Evolutionary conservation across 1,140 invertebrate genomes (phyloP), one percentile per base, ranked within the genome.

Genomic region (Orchestia grillus): DNA sequence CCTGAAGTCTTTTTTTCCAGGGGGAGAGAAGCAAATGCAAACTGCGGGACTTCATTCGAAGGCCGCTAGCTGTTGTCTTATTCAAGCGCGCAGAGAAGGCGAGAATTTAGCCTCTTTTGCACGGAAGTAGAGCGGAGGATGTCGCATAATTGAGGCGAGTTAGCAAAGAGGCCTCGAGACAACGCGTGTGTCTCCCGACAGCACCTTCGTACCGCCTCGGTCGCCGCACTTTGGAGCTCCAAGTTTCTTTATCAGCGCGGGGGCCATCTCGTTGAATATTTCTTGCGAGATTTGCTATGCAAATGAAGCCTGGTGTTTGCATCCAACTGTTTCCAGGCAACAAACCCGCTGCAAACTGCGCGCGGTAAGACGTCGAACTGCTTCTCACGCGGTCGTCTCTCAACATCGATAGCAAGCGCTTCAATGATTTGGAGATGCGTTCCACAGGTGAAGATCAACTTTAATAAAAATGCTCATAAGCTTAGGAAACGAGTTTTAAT

Each of bases 241-340:
- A 90, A 90, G 88, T 90, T 90, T 90, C 88, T 90, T 90, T 90
- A 90, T 90, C 88, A 42, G 88, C 0, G 88, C 42, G 3, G 41
- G 36, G 88, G 43, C 88, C 88, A 90, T 44, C 88, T 90, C 88
- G 41, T 44, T 90, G 88, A 90, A 90, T 90, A 90, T 90, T 90
- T 90, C 43, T 44, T 42, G 88, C 43, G 88, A 90, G n/a, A 90
- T 90, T 90, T 90, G 88, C 88, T 28, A 90, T 90, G 88, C 41
- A 90, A 90, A 90, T 90, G 88, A 90, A 43, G n/a, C 88, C 43
- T 44, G 41, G 88, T 90, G 88, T 44, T 90, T 41, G 88, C 41
- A 44, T 77, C n/a, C 42, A 90, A 90, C 42, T 90, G 88, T 90
- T 90, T 90, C 88, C 88, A 28, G 6, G 88, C n/a, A 42, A 90